Evolutionary conservation across 2,113 vertebrate genomes (phyloP).

Genomic region (Cynopterus brachyotis): DNA sequence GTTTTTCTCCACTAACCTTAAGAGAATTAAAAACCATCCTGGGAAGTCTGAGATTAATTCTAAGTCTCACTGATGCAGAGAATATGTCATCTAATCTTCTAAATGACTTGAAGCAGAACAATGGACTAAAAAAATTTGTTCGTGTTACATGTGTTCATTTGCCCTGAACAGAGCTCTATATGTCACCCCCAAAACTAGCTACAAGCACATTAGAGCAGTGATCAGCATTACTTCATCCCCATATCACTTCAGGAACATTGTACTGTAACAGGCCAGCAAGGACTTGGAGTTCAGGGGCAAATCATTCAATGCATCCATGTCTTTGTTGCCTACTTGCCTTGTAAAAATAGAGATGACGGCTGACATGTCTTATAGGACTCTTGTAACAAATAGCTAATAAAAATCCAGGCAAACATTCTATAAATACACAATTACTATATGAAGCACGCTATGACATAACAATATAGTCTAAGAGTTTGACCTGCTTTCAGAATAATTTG

Average conservation of each 20-base stretch:
- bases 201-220: background rate
- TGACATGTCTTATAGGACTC: background rate
- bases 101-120: background rate
- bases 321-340: background rate
- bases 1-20: background rate
- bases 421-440: background rate
- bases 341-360: background rate
- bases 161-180: background rate
- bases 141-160: background rate
- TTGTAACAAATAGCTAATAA: conserved; percentile 30
- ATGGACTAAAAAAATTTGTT: background rate
- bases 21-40: background rate
- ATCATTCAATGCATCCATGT: background rate
- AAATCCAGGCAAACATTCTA: background rate
- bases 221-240: accelerated
- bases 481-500: background rate
- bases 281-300: background rate
- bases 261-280: background rate
- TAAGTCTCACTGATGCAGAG: background rate
- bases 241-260: accelerated
- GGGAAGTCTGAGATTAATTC: background rate
- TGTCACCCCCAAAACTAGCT: background rate
- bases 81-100: background rate
- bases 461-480: background rate
- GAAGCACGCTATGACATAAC: background rate